Evolutionary conservation across 2,888 invertebrate species (phyloP).

Genomic region (Aspidapion aeneum): DNA sequence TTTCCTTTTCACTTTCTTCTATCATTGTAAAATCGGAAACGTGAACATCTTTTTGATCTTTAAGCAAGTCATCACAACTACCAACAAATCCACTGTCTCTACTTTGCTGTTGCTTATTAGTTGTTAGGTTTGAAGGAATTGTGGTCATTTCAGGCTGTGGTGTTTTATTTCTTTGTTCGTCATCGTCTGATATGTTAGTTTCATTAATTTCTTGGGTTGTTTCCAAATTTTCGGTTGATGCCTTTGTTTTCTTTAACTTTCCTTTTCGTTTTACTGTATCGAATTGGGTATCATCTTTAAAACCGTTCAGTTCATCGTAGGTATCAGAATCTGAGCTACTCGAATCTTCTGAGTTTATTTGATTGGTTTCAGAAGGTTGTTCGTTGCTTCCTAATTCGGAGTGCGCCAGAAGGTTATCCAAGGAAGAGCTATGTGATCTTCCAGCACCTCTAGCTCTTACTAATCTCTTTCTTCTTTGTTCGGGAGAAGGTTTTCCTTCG

Average conservation of each 20-base stretch:
- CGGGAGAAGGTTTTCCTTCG: conserved; percentile 84
- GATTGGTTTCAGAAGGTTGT: conserved; percentile 41
- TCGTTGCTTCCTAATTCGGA: conserved; percentile 51
- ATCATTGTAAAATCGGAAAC: conserved; percentile 29
- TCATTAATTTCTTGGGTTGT: conserved; percentile 59
- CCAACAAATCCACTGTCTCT: conserved; percentile 87
- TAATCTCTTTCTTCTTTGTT: conserved; percentile 75
- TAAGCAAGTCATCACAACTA: conserved; percentile 80
- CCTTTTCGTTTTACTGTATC: conserved; percentile 77
- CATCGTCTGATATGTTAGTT: conserved; percentile 58
- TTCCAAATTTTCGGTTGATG: conserved; percentile 55
- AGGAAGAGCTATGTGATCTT: conserved; percentile 75
- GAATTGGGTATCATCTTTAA: conserved; percentile 70
- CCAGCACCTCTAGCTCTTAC: conserved; percentile 81
- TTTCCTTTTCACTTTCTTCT: conserved; percentile 36
- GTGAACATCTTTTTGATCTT: conserved; percentile 57
- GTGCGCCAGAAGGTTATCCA: conserved; percentile 72
- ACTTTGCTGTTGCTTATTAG: conserved; percentile 75
- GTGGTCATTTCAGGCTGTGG: conserved; percentile 62
- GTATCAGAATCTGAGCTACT: conserved; percentile 72
- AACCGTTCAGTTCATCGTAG: conserved; percentile 61
- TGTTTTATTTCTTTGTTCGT: conserved; percentile 64
- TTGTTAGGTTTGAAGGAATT: conserved; percentile 54
- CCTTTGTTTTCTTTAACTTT: conserved; percentile 68
- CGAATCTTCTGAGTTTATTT: conserved; percentile 57